These are phyloP conservation scores for Trissolcus basalis DNA, from an alignment of 1,140 invertebrate species.

Conservation along the genomic window DNA sequence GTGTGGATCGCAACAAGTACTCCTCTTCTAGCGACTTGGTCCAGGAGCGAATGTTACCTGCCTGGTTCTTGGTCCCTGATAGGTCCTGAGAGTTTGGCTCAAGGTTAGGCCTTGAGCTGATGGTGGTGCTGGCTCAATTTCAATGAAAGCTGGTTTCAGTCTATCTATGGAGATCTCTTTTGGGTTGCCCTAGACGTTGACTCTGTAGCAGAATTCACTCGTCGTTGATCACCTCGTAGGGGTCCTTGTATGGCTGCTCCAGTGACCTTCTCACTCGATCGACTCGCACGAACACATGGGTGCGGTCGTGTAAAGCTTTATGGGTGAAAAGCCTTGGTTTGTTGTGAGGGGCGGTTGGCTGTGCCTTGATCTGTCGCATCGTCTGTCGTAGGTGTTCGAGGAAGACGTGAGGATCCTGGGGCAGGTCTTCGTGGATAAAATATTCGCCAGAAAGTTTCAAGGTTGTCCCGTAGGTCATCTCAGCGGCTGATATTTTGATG, in stretches of 20 bases:
- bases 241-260: constrained; percentile 8
- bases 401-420: background rate
- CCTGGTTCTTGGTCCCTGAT: no score
- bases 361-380: background rate
- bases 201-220: background rate
- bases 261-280: background rate
- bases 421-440: background rate
- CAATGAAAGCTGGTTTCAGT: constrained; percentile 11
- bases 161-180: constrained; percentile 14
- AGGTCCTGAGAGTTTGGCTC: no score
- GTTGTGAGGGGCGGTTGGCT: background rate
- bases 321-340: background rate
- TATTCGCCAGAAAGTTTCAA: background rate
- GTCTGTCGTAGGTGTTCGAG: background rate
- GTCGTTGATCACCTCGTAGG: background rate
- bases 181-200: background rate
- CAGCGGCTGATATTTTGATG: background rate
- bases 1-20: no score
- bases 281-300: constrained; percentile 1
- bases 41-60: no score
- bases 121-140: background rate
- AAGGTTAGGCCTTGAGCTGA: background rate
- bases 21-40: no score
- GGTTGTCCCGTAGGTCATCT: background rate
- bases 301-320: constrained; percentile 1